A percentile compares a stretch with the other conserved stretches of the same genome.
Conservation (phyloP, 1,140 invertebrate species). For the Samia ricini region DNA sequence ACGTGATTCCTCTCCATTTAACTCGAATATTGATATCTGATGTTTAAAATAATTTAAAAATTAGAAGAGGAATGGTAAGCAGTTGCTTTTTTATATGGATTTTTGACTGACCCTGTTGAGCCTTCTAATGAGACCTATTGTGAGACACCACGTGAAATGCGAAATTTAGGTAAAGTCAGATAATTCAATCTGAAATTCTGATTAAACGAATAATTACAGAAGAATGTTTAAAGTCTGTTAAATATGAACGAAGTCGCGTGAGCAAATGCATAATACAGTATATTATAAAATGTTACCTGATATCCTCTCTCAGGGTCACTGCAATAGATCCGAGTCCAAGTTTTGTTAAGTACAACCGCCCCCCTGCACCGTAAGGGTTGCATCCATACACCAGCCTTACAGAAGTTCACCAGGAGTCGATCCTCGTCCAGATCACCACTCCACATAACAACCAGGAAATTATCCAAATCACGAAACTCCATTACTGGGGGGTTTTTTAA, state of each 20-base stretch:
- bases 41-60: too few species aligned
- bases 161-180: too few species aligned
- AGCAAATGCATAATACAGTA: too few species aligned
- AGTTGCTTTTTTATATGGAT: too few species aligned
- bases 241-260: too few species aligned
- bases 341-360: conserved; percentile 70
- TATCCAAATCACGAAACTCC: conserved; percentile 85
- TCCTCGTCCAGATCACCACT: conserved; percentile 87
- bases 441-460: conserved; percentile 88
- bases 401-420: conserved; percentile 82
- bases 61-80: too few species aligned
- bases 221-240: too few species aligned
- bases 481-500: conserved; percentile 82
- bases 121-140: too few species aligned
- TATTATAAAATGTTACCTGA: conserved; percentile 39
- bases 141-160: too few species aligned
- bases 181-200: too few species aligned
- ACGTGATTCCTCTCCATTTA: conserved; percentile 71
- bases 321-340: conserved; percentile 59
- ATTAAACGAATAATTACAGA: too few species aligned
- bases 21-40: conserved; percentile 65
- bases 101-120: too few species aligned
- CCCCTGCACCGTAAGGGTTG: conserved; percentile 86
- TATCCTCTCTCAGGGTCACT: conserved; percentile 64
- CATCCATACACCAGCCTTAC: conserved; percentile 76